These are phyloP conservation scores for Gymnopithys bicolor DNA, from an alignment of 2,797 vertebrate species.

Conservation along the genomic window DNA sequence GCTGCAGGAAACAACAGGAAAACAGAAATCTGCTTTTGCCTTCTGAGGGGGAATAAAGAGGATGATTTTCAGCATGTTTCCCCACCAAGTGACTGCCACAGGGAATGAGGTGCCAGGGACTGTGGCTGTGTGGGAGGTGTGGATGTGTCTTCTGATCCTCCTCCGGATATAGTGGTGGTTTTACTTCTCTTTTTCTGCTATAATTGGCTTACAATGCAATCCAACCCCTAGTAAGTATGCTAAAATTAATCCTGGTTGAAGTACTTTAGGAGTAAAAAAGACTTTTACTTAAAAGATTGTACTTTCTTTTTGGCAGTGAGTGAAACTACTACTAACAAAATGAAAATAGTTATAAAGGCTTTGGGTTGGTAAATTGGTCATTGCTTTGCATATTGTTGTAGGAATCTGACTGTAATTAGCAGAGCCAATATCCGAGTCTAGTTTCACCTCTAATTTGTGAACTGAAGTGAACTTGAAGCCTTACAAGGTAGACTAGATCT, in stretches of 20 bases:
- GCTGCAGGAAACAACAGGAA: neutral
- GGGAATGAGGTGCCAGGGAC: neutral
- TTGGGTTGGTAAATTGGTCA: neutral
- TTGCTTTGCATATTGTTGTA: neutral
- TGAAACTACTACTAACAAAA: neutral
- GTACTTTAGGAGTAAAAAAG: neutral
- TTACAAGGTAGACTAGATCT: neutral
- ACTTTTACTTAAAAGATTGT: neutral
- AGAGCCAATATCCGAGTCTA: neutral
- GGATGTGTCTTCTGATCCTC: neutral
- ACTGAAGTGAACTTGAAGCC: neutral
- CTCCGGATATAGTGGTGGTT: neutral
- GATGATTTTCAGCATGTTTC: neutral
- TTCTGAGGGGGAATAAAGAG: neutral
- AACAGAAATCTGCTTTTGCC: neutral
- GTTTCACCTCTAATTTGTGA: neutral
- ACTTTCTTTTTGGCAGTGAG: neutral
- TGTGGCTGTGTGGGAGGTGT: neutral
- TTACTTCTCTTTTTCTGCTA: neutral
- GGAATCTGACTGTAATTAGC: neutral
- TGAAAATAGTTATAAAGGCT: neutral
- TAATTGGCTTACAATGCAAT: neutral
- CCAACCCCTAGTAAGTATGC: neutral
- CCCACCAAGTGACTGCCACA: neutral
- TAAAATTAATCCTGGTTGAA: neutral